A percentile compares a stretch with the other conserved stretches of the same genome.
Conservation (phyloP, 2,113 vertebrate genomes). For the Mesembrinibis cayennensis region DNA sequence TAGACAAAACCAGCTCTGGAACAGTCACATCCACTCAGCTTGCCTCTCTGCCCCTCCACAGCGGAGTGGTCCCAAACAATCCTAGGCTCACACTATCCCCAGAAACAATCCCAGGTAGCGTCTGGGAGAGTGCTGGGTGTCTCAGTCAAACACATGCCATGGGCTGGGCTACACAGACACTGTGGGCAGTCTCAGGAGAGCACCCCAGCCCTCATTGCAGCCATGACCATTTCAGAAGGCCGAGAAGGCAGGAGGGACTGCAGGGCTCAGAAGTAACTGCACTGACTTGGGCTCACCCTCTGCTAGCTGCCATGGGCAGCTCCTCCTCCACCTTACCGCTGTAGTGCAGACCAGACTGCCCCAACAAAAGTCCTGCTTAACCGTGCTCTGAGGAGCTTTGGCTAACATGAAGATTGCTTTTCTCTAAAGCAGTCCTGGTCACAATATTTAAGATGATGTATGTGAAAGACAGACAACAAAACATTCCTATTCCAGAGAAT, state of each 20-base stretch:
- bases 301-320: background rate
- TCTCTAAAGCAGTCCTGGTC: background rate
- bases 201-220: background rate
- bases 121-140: background rate
- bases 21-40: accelerated
- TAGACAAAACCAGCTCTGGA: background rate
- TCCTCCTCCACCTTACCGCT: background rate
- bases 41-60: background rate
- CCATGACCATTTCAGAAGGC: background rate
- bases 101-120: background rate
- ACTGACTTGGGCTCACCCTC: background rate
- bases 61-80: background rate
- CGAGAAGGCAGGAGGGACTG: background rate
- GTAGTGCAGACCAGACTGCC: background rate
- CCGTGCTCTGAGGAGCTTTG: background rate
- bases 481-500: background rate
- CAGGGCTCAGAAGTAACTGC: background rate
- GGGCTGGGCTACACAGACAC: too few species aligned
- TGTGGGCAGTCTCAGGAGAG: accelerated
- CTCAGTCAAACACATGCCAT: background rate
- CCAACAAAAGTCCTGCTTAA: background rate
- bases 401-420: background rate
- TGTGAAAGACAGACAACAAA: background rate
- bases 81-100: background rate
- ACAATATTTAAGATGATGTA: background rate